A percentile compares a stretch with the other conserved stretches of the same genome.
Conservation (phyloP, 2,113 vertebrate species). For the Carassius carassius region DNA sequence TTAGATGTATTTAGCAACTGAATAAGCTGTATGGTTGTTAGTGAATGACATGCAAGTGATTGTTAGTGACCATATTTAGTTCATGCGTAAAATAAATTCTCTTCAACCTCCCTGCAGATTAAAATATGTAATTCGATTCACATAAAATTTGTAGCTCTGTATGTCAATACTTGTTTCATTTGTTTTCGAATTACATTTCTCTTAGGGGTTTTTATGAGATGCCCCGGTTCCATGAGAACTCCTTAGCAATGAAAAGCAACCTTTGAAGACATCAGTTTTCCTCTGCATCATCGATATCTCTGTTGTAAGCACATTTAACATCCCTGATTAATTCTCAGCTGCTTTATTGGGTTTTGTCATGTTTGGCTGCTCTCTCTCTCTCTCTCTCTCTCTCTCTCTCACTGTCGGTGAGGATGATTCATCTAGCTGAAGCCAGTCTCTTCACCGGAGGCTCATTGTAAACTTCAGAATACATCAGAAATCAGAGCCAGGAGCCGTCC, state of each 20-base stretch:
- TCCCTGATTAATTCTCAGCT: background rate
- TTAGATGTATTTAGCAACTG: background rate
- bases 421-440: slow-evolving; percentile 57
- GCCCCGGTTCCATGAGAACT: background rate
- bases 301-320: slow-evolving; percentile 32
- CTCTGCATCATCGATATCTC: background rate
- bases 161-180: background rate
- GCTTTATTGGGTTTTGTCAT: background rate
- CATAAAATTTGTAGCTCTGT: background rate
- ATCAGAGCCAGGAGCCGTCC: slow-evolving; percentile 75
- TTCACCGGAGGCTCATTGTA: slow-evolving; percentile 78
- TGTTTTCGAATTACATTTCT: background rate
- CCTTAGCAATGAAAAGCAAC: background rate
- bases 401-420: slow-evolving; percentile 66
- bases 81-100: background rate
- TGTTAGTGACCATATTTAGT: background rate
- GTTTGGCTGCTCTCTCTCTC: slow-evolving; percentile 7
- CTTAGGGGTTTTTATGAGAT: background rate
- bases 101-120: background rate
- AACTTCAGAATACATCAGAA: slow-evolving; percentile 79
- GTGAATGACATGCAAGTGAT: background rate
- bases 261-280: background rate
- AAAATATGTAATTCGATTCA: background rate
- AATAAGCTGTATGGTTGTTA: background rate
- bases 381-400: slow-evolving; percentile 52